phyloP scores from a whole-genome alignment of 2,888 invertebrate genomes.

The Xiphydria camelus region DNA sequence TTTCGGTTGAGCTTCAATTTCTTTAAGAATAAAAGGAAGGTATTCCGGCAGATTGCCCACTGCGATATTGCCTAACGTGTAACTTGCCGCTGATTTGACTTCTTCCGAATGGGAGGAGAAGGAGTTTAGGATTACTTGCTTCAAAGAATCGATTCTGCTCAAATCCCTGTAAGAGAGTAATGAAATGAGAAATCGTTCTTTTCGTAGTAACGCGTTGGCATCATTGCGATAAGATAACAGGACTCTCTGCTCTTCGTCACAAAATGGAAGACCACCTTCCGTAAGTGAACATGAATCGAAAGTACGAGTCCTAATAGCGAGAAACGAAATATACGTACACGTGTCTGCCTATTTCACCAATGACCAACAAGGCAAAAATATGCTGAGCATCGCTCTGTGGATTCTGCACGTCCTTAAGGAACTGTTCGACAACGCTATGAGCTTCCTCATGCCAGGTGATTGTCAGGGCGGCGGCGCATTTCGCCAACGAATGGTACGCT shows the following conservation, averaged over 20 bases:
- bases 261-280: too few species aligned
- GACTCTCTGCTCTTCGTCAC: too few species aligned
- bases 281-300: too few species aligned
- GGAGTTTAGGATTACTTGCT: conserved; percentile 80
- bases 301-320: too few species aligned
- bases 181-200: too few species aligned
- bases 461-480: conserved; percentile 93
- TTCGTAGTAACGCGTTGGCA: too few species aligned
- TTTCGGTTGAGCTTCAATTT: conserved; percentile 93
- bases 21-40: conserved; percentile 89
- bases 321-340: conserved; percentile 65
- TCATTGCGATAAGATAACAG: too few species aligned
- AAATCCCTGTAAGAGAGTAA: conserved; percentile 66
- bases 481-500: conserved; percentile 94
- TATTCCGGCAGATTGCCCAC: conserved; percentile 94
- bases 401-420: conserved; percentile 73
- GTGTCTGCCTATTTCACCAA: conserved; percentile 96
- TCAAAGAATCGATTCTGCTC: conserved; percentile 73
- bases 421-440: conserved; percentile 67
- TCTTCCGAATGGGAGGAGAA: conserved; percentile 93
- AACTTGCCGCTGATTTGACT: conserved; percentile 96
- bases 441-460: conserved; percentile 77
- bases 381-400: conserved; percentile 78
- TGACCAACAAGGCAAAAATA: conserved; percentile 90
- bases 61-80: conserved; percentile 93